Conservation (phyloP, 2,113 vertebrate genomes). For the Onychorhynchus coronatus region DNA sequence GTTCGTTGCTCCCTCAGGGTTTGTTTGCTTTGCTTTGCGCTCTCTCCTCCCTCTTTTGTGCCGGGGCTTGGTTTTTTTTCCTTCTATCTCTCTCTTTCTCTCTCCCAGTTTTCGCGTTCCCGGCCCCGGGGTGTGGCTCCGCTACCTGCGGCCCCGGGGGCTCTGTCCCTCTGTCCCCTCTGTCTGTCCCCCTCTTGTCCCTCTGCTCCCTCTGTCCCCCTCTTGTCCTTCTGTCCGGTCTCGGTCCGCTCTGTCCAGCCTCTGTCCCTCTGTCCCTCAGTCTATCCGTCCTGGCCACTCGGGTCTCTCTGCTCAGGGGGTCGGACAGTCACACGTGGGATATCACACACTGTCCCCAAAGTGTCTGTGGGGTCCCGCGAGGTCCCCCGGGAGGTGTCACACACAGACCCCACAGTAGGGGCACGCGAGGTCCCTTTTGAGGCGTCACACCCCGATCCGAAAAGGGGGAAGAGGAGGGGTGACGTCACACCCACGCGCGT, state of each 20-base stretch:
- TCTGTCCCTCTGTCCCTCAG: not conserved
- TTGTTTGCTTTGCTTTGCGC: not conserved
- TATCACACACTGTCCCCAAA: no score
- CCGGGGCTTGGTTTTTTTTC: not conserved
- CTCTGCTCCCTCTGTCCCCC: no score
- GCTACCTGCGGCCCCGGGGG: not conserved
- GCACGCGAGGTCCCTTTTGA: no score
- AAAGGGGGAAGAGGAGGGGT: not conserved
- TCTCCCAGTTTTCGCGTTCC: not conserved
- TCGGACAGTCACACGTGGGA: not conserved
- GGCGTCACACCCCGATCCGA: no score
- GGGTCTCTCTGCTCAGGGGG: not conserved
- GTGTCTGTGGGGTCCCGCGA: no score
- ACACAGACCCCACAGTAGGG: not conserved
- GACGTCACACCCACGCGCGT: not conserved
- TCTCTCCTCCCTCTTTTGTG: not conserved
- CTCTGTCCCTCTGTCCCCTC: not conserved
- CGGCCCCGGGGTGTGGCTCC: not conserved
- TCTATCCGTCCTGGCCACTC: not conserved
- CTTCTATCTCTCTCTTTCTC: no score
- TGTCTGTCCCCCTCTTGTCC: not conserved
- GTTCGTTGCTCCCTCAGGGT: not conserved
- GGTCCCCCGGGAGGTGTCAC: not conserved
- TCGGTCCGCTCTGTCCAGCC: not conserved
- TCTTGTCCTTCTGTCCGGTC: no score